These are phyloP conservation scores for Netelia fuscicornis DNA, from an alignment of 2,888 invertebrate species.

Conservation along the genomic window DNA sequence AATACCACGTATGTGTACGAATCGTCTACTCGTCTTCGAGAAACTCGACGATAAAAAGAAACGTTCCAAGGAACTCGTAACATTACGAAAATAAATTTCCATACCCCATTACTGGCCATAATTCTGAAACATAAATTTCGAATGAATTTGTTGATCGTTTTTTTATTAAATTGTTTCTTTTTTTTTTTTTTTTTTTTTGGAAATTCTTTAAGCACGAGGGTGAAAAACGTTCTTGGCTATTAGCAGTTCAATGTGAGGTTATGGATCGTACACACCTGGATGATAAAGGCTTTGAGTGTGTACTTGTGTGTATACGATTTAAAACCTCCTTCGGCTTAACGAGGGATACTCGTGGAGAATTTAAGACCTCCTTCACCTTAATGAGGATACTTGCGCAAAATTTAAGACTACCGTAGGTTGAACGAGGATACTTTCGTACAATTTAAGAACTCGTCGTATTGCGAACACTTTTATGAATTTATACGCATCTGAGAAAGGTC, in stretches of 20 bases:
- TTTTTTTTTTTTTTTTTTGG: background rate
- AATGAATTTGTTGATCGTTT: background rate
- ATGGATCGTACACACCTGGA: background rate
- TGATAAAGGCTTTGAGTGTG: background rate
- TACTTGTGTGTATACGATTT: background rate
- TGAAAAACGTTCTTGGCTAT: background rate
- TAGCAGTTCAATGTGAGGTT: background rate
- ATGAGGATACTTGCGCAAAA: background rate
- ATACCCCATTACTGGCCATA: background rate
- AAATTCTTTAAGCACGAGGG: background rate
- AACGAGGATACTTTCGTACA: constrained; percentile 3
- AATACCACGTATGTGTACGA: constrained; percentile 6
- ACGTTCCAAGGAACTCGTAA: background rate
- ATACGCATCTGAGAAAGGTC: too few species aligned
- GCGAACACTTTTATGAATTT: too few species aligned
- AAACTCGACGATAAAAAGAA: background rate
- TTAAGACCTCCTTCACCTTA: background rate
- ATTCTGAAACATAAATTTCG: background rate
- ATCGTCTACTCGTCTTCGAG: background rate
- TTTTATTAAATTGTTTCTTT: background rate
- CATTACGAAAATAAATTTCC: background rate
- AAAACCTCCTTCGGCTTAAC: constrained; percentile 7
- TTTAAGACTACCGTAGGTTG: background rate
- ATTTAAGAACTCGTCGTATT: background rate
- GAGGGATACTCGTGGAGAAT: background rate